phyloP scores from a whole-genome alignment of 2,113 vertebrate genomes.

The Poeciliopsis occidentalis region DNA sequence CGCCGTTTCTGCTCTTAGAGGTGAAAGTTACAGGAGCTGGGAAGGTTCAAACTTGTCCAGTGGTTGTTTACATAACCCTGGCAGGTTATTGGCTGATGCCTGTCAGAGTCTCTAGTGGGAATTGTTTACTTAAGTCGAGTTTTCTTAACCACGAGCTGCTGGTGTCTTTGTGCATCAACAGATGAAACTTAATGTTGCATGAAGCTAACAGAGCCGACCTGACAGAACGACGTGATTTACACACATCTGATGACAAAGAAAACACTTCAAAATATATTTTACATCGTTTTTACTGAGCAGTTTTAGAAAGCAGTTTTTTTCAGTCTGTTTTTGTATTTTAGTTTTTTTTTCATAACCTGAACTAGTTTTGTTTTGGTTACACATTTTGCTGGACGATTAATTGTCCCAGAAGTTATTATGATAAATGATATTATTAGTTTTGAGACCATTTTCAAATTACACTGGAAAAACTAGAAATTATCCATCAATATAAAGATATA shows the following conservation, averaged over 20 bases:
- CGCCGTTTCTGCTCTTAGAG: neutral
- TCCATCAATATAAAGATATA: no score
- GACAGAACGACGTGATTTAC: neutral
- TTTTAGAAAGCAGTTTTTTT: no score
- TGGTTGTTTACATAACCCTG: slow-evolving; percentile 20
- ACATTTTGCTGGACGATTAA: no score
- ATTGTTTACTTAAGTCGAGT: slow-evolving; percentile 22
- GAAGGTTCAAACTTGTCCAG: slow-evolving; percentile 25
- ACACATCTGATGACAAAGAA: neutral
- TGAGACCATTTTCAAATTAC: no score
- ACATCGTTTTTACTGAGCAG: neutral
- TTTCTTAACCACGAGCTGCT: slow-evolving; percentile 20
- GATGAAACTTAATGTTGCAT: slow-evolving; percentile 6
- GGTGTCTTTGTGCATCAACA: slow-evolving; percentile 17
- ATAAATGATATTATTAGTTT: no score
- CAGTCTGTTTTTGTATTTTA: no score
- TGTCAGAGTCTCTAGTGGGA: slow-evolving; percentile 16
- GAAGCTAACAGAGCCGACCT: neutral
- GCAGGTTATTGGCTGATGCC: slow-evolving; percentile 16
- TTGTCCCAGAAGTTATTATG: no score
- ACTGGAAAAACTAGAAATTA: no score
- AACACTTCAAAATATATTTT: neutral
- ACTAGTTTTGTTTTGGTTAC: no score
- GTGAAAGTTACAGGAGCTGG: slow-evolving; percentile 20
- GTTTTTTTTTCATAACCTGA: neutral